These are phyloP conservation scores for Caenorhabditis remanei DNA, from an alignment of 1,140 invertebrate genomes.

Conservation along the genomic window DNA sequence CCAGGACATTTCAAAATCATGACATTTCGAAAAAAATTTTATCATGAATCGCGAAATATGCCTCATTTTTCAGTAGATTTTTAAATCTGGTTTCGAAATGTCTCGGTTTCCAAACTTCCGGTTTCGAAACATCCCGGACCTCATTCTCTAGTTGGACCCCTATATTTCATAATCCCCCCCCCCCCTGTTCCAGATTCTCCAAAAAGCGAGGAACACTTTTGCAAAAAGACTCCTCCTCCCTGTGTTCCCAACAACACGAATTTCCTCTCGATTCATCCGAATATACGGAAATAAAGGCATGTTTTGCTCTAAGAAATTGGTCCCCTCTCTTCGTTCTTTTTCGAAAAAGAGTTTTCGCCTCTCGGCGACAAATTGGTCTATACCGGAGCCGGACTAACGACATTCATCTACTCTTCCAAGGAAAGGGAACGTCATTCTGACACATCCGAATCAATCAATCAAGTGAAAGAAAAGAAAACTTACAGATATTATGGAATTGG, in stretches of 20 bases:
- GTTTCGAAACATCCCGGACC: no score
- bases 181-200: no score
- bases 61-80: no score
- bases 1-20: no score
- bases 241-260: not conserved
- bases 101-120: no score
- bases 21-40: no score
- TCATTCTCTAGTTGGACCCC: no score
- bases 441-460: constrained; percentile 36
- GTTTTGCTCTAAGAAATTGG: constrained; percentile 8
- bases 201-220: not conserved
- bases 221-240: not conserved
- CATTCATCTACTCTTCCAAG: constrained; percentile 3
- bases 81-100: no score
- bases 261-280: not conserved
- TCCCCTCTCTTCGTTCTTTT: not conserved
- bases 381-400: constrained; percentile 15
- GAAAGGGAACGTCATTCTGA: constrained; percentile 15
- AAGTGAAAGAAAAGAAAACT: not conserved
- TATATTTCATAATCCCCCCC: no score
- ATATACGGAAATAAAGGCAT: not conserved
- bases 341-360: not conserved
- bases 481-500: constrained; percentile 10
- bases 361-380: constrained; percentile 46
- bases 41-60: no score